Base-by-base conservation (phyloP, 2,888 invertebrate genomes). In the Hydroisotoma schaefferi region DNA sequence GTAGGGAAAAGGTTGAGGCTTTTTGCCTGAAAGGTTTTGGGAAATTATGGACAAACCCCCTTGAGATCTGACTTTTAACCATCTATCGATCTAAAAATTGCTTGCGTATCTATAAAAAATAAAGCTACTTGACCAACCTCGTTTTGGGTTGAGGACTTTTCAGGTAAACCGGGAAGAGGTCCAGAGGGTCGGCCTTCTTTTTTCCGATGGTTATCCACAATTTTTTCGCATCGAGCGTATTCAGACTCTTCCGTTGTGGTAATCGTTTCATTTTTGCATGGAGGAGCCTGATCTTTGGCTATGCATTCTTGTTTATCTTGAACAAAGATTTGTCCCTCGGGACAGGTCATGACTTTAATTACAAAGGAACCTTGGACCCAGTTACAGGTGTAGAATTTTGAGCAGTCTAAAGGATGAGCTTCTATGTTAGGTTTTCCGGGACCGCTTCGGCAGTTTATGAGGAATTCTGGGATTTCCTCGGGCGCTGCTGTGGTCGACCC, bases 351-450 rank as follows among this genome's bases (percentile, higher is more conserved):
- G 2, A 71, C 58, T 52, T 67, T 68, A 18, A 71, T 69, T 40
- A 65, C 47, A 61, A 71, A 71, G 2, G 65, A 51, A 6, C 68
- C 67, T 18, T 67, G 66, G 44, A 65, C 58, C 62, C 63, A 71
- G 22, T 67, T 64, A 47, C 71, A 71, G 12, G 61, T 62, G 57
- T 71, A 71, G 51, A 61, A 71, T 57, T 65, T 68, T 12, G 55
- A 40, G 27, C 71, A 71, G 40, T 71, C 69, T 18, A 65, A 46
- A 28, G 71, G 71, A 61, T 69, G 68, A 18, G 71, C 62, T 15
- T 69, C 58, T 37, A 69, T 62, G 56, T 63, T 55, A 1, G 57
- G 63, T 28, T 63, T 46, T 22, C 63, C 60, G 5, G 58, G 57
- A n/a, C 59, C 59, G 8, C 49, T 28, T 33, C 54, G 12, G n/a